A percentile compares a stretch with the other conserved stretches of the same genome.
phyloP scores from a whole-genome alignment of 2,888 invertebrate species.

The Temnothorax unifasciatus region DNA sequence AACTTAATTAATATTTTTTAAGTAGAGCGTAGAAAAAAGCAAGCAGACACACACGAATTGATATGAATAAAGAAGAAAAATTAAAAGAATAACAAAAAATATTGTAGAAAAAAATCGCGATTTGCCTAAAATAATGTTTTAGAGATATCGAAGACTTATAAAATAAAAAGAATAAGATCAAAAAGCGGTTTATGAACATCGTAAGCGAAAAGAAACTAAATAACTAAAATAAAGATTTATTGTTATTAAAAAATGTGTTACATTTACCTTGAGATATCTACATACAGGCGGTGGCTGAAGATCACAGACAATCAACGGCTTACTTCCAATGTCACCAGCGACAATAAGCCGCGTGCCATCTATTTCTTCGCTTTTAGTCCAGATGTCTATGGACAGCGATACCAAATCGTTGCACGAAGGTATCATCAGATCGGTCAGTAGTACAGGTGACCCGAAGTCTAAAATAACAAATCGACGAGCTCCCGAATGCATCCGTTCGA shows the following conservation, averaged over 20 bases:
- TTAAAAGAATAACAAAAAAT: neutral
- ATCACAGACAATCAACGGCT: conserved; percentile 95
- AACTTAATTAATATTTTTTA: neutral
- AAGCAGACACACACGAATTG: neutral
- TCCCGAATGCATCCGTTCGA: conserved; percentile 97
- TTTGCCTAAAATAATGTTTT: neutral
- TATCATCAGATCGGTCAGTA: conserved; percentile 95
- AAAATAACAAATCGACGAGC: conserved; percentile 96
- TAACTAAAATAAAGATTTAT: neutral
- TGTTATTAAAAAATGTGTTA: neutral
- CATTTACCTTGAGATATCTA: conserved; percentile 93
- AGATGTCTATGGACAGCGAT: conserved; percentile 95
- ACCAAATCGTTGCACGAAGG: conserved; percentile 94
- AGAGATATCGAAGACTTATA: neutral
- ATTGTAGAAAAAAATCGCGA: neutral
- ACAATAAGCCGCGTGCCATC: conserved; percentile 95
- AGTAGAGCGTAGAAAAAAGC: neutral
- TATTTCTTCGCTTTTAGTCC: conserved; percentile 94
- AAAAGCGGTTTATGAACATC: conserved; percentile 36
- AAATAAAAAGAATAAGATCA: neutral
- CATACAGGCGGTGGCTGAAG: conserved; percentile 96
- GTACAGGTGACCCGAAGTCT: conserved; percentile 95
- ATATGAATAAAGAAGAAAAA: neutral
- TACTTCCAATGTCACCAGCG: conserved; percentile 94
- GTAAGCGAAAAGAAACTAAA: neutral